Evolutionary conservation across 1,140 invertebrate genomes (phyloP), one percentile per base, ranked within the genome.

Genomic region (Nomia melanderi): DNA sequence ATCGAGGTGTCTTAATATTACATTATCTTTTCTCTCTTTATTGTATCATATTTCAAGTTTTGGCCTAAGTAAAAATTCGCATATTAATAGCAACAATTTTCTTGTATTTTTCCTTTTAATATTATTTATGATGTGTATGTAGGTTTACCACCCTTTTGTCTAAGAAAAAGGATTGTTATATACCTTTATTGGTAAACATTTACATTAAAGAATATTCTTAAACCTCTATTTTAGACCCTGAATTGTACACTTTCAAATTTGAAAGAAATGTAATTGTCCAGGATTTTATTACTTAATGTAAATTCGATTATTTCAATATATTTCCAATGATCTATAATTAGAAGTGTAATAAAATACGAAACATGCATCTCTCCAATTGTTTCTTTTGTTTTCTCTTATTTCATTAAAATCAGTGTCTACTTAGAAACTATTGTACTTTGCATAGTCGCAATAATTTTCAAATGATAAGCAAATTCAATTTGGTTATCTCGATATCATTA

Each of bases 161-260:
- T n/a, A 23, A 11, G 12, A 23, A n/a, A 11, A 36, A 36, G 20
- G 12, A 59, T 7, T 33, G 3, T 56, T 9, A n/a, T n/a, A 29
- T 59, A 33, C 20, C 17, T 14, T 33, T 59, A 7, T 31, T 1
- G 33, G n/a, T 62, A 23, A 41, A 4, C 4, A 27, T 44, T 17
- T 17, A 27, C 25, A 11, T 11, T 2, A 5, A 63, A 41, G 29
- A 9, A 41, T 27, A 12, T 29, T 29, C 14, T 17, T 17, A 17
- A 0, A 56, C n/a, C 25, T 9, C 2, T 57, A 69, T 69, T 57
- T 69, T 44, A 41, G 33, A 25, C 50, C 50, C 53, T 57, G 66
- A n/a, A n/a, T n/a, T n/a, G n/a, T n/a, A n/a, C n/a, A n/a, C n/a
- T n/a, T n/a, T n/a, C 56, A 29, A 12, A 33, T 50, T 23, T 23